phyloP scores from a whole-genome alignment of 2,888 invertebrate genomes.

The Agrochola macilenta region DNA sequence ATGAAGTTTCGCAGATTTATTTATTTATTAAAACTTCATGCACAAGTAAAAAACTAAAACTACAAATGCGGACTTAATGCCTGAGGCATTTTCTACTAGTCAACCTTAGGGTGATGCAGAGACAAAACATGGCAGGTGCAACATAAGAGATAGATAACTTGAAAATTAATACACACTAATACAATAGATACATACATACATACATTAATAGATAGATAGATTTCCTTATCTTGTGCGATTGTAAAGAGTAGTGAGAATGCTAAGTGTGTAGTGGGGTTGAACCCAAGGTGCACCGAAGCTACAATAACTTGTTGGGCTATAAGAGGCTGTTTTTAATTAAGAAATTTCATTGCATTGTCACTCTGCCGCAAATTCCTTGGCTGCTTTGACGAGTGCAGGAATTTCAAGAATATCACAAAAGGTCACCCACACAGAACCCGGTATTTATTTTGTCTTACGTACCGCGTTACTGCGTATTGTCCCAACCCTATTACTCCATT shows the following conservation, averaged over 20 bases:
- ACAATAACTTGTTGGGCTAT: background rate
- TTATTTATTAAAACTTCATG: too few species aligned
- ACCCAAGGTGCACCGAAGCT: background rate
- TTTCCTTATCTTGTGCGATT: background rate
- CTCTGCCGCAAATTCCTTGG: background rate
- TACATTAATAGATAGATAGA: too few species aligned
- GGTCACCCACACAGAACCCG: too few species aligned
- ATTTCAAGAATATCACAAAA: background rate
- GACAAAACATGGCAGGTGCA: too few species aligned
- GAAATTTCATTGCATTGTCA: background rate
- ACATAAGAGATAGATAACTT: too few species aligned
- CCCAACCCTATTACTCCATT: conserved; percentile 6
- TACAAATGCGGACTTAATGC: too few species aligned
- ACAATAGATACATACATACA: too few species aligned
- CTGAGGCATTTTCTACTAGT: too few species aligned
- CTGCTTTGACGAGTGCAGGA: background rate
- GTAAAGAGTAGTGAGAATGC: background rate
- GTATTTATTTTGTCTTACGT: background rate
- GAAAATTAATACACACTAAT: too few species aligned
- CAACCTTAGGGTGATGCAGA: too few species aligned
- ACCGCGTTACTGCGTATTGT: background rate
- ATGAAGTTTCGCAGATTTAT: too few species aligned
- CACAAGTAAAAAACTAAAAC: too few species aligned
- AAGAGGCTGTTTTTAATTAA: background rate
- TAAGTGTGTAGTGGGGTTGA: background rate